Percentiles rank a stretch among this genome's conserved stretches.
These are phyloP conservation scores for Megaceryle alcyon DNA, from an alignment of 2,797 vertebrate species.

Conservation along the genomic window DNA sequence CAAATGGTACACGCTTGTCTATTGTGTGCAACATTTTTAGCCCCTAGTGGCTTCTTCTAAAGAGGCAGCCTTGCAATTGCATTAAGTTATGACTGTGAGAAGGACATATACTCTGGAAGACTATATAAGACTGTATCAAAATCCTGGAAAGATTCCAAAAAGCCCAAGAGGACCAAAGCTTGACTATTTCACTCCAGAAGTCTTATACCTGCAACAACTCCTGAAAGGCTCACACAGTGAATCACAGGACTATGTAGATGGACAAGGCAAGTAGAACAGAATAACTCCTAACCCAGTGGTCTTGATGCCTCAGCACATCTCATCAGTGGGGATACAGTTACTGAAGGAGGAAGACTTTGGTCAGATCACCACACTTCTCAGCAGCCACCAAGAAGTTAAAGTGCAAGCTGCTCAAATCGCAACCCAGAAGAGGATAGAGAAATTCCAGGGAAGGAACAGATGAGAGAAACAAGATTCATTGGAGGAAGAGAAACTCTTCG, in stretches of 20 bases:
- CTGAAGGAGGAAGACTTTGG: not conserved
- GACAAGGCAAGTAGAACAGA: not conserved
- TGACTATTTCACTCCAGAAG: not conserved
- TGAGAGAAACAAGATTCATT: rapidly evolving
- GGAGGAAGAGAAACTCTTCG: not conserved
- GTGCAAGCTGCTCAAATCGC: not conserved
- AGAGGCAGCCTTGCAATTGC: not conserved
- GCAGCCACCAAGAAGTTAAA: not conserved
- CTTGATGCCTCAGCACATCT: not conserved
- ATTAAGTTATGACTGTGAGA: not conserved
- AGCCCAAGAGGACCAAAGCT: not conserved
- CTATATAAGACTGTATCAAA: not conserved
- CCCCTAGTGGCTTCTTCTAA: not conserved
- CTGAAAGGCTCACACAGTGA: not conserved
- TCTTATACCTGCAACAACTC: not conserved
- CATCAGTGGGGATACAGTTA: not conserved
- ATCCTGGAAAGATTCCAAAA: not conserved
- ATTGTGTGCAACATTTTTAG: not conserved
- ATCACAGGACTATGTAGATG: not conserved
- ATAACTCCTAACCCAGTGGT: not conserved
- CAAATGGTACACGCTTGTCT: not conserved
- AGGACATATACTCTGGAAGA: not conserved
- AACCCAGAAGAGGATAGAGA: not conserved
- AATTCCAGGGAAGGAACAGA: not conserved
- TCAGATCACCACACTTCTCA: not conserved